phyloP scores from a whole-genome alignment of 2,113 vertebrate species.

The Caloenas nicobarica region DNA sequence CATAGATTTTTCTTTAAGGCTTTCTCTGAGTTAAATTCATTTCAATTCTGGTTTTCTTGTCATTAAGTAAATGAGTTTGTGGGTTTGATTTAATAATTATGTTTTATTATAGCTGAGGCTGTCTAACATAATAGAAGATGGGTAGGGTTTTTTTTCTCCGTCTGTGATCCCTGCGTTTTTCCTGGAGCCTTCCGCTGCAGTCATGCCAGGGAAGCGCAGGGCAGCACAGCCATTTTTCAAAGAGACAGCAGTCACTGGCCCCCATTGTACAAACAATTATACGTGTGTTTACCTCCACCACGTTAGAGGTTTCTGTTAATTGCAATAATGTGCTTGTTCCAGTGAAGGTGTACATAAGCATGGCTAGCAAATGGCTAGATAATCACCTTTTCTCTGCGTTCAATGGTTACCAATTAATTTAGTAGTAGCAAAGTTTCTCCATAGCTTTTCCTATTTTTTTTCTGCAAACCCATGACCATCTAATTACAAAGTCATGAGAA shows the following conservation, averaged over 20 bases:
- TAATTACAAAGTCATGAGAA: no score
- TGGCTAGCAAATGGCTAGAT: neutral
- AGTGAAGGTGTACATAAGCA: neutral
- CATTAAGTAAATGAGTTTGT: neutral
- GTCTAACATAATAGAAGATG: neutral
- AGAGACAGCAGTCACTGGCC: fast-evolving
- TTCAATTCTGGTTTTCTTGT: neutral
- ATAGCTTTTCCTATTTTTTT: no score
- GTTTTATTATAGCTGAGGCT: neutral
- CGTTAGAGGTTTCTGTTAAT: fast-evolving
- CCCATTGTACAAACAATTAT: neutral
- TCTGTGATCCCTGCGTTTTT: fast-evolving
- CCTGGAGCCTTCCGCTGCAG: neutral
- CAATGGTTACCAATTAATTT: no score
- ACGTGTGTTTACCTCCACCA: fast-evolving
- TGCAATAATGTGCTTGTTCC: neutral
- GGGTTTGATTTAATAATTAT: neutral
- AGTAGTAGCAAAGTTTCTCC: no score
- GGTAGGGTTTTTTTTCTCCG: neutral
- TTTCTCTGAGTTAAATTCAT: neutral
- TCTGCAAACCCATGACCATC: no score
- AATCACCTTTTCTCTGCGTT: neutral
- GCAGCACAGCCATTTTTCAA: neutral
- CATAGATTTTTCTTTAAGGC: neutral
- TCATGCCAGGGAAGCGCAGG: neutral